Evolutionary conservation across 2,797 vertebrate genomes (phyloP).

Genomic region (Margarornis squamiger): DNA sequence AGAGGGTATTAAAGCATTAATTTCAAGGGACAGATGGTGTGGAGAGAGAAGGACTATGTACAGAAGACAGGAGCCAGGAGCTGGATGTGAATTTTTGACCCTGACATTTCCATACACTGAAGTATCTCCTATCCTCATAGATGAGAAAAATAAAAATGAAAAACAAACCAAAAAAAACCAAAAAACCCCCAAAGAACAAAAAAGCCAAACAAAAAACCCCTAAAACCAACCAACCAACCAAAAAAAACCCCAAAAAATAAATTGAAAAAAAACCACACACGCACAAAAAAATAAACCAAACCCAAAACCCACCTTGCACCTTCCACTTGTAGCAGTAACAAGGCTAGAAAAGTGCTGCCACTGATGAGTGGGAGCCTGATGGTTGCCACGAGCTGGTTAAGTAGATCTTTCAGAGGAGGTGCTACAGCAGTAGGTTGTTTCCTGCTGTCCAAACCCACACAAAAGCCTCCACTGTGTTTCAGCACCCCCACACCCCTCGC

Average conservation of each 20-base stretch:
- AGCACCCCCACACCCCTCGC: accelerated
- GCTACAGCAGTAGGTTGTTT: background rate
- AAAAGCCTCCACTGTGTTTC: accelerated
- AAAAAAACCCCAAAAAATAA: background rate
- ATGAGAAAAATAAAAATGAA: background rate
- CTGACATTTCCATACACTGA: background rate
- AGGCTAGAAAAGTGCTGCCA: background rate
- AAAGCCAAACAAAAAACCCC: background rate
- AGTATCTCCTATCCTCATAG: background rate
- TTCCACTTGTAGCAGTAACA: background rate
- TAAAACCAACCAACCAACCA: background rate
- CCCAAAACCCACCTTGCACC: background rate
- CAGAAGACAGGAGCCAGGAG: background rate
- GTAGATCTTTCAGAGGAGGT: background rate
- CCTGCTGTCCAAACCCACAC: background rate
- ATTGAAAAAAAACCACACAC: background rate
- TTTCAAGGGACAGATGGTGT: background rate
- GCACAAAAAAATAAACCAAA: background rate
- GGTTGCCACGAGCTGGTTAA: background rate
- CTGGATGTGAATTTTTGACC: background rate
- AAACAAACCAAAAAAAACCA: background rate
- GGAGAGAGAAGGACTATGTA: background rate
- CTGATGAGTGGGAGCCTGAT: background rate
- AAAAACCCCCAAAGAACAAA: background rate
- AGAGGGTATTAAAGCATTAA: conserved; percentile 39